These are phyloP conservation scores for Sinotaia quadrata DNA, from an alignment of 2,888 invertebrate genomes.

Conservation along the genomic window DNA sequence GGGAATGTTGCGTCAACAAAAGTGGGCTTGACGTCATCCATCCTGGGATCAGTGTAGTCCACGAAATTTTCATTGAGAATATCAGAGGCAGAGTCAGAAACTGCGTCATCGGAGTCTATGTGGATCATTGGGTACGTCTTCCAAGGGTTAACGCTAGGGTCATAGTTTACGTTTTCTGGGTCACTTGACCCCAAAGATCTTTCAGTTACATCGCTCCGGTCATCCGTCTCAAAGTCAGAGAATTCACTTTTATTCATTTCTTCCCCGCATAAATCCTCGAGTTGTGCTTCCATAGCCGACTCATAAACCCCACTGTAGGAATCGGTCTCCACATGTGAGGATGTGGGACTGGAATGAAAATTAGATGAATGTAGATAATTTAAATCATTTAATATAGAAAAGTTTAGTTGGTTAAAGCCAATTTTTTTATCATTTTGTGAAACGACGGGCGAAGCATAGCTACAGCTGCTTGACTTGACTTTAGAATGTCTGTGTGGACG, in stretches of 20 bases:
- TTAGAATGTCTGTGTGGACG: neutral
- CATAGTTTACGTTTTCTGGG: conserved; percentile 29
- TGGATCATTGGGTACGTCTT: conserved; percentile 35
- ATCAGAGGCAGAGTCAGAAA: conserved; percentile 37
- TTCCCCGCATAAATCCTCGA: conserved; percentile 31
- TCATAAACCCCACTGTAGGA: conserved; percentile 34
- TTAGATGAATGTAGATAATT: neutral
- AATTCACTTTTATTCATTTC: conserved; percentile 30
- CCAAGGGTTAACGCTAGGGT: conserved; percentile 38
- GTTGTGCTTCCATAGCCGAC: conserved; percentile 31
- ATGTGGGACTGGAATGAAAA: neutral
- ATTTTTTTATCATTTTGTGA: neutral
- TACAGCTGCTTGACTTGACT: neutral
- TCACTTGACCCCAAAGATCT: conserved; percentile 23
- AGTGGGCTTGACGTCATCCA: conserved; percentile 32
- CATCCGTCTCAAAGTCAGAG: conserved; percentile 32
- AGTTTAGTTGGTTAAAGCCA: too few relatives aligned
- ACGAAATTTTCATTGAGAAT: conserved; percentile 39
- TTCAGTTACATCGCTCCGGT: conserved; percentile 18
- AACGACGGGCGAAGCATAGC: neutral
- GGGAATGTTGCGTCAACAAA: too few relatives aligned
- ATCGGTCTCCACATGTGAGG: neutral
- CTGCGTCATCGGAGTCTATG: conserved; percentile 35
- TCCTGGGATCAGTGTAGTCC: conserved; percentile 30
- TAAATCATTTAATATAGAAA: too few relatives aligned